Evolutionary conservation across 2,797 vertebrate genomes (phyloP), one percentile per base, ranked within the genome.

Genomic region (Arrhamphus sclerolepis): DNA sequence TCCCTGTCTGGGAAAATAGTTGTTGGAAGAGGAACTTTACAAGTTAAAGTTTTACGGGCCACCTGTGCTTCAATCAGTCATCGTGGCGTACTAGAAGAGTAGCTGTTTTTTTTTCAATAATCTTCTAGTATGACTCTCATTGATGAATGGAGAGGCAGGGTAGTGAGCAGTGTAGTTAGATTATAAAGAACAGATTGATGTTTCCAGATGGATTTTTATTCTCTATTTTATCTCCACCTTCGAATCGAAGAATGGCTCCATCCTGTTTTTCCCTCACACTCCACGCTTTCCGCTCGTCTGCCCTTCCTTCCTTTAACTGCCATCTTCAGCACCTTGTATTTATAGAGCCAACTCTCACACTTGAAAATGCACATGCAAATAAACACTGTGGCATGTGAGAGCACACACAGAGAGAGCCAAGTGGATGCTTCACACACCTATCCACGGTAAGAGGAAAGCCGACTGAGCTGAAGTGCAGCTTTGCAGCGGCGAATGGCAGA

Each of bases 251-350:
- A 51, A 70, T 53, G 58, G 54, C 51, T 75, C 62, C 62, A 28
- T 70, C 47, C 49, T 61, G 10, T 61, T 46, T 64, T 75, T 64
- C 44, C 62, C 61, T 66, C 50, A 21, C 18, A 56, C 58, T 46
- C 24, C 19, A 4, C 18, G 39, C 63, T 62, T 72, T 40, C 61
- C 1, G 17, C 79, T 62, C 26, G 1, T 74, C 62, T 64, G 46
- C 52, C 54, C 70, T 43, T 68, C 62, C 57, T 66, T 59, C 40
- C 40, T 75, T 75, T 80, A 66, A 70, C 62, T 74, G 64, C 76
- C 62, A 67, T 85, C 75, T 84, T 87, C 83, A 80, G 85, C 89
- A 91, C 87, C 81, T 83, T 11, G 39, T 90, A 90, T 89, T 89
- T 89, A 89, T 91, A 90, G 89, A 81, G 50, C 11, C 58, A 46